Conservation (phyloP, 37 sponge, comb jelly and placozoan species). For the Mnemiopsis leidyi region DNA sequence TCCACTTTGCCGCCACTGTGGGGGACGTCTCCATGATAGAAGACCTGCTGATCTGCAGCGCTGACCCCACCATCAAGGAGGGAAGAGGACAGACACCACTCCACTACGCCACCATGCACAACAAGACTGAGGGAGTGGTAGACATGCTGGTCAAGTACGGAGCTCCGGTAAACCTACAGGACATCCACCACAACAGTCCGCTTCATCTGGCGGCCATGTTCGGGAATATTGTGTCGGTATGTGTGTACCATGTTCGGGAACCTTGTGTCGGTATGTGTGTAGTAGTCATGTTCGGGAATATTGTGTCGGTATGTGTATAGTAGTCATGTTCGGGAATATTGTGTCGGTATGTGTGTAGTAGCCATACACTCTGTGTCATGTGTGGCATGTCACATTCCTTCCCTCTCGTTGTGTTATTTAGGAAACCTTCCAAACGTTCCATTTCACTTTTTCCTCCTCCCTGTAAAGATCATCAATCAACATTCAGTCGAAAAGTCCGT, state of each 20-base stretch:
- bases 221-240: neutral
- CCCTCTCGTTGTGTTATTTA: neutral
- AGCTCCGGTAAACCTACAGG: constrained; percentile 5
- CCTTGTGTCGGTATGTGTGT: constrained; percentile 11
- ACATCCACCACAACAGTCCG: constrained; percentile 18
- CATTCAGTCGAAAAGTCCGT: neutral
- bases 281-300: neutral
- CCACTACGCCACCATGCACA: constrained; percentile 44
- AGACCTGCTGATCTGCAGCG: constrained; percentile 14
- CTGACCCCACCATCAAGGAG: constrained; percentile 26
- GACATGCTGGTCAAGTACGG: constrained; percentile 24
- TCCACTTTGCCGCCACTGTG: constrained; percentile 27
- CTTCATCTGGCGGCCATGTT: constrained; percentile 12
- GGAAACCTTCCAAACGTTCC: neutral
- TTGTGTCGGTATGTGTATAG: neutral
- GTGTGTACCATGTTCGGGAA: constrained; percentile 28
- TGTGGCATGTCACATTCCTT: no score
- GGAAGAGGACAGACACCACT: constrained; percentile 3
- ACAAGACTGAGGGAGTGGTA: neutral
- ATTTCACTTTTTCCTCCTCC: neutral
- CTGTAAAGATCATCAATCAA: neutral
- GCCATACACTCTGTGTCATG: no score
- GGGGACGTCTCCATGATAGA: neutral
- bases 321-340: neutral
- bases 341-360: neutral